Base-by-base conservation (phyloP, 2,113 vertebrate genomes). In the Petroica traversi region DNA sequence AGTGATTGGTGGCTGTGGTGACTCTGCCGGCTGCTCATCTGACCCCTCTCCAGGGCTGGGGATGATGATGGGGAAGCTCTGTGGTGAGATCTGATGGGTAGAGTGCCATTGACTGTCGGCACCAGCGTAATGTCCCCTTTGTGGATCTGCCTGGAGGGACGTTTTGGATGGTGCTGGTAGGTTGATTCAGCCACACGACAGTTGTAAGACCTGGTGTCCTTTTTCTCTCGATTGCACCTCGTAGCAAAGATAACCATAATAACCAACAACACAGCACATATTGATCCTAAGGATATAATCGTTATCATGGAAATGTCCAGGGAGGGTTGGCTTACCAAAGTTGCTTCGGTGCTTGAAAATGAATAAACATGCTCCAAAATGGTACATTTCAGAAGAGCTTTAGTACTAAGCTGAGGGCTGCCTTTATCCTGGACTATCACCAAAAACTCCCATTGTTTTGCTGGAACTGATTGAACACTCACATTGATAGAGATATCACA, bases 41-140 rank as follows among this genome's bases (percentile, higher is more conserved):
- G 99, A 22, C 98, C 99, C 91, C 99, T 98, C 71, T 99, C 99
- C 59, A 99, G 98, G 40, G 98, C 98, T 0, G 99, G 99, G 8
- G 99, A 99, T 2, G 99, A 98, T 1, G 99, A 98, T 0, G 99
- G 99, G 7, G 98, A 98, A 12, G 99, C 98, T 78, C 98, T 98
- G 41, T 99, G 99, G 93, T 99, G 99, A 34, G 99, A 98, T 41
- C 99, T 98, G 62, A 99, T 98, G 57, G 99, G 99, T 26, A 99
- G 97, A 18, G 99, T 99, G 40, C 99, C 99, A 6, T 99, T 99
- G 13, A 99, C 94, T 0, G 99, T 99, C 0, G 99, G 99, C 79
- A 99, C 99, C 93, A 99, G 88, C 0, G 99, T 99, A 62, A 99
- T 99, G 96, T 99, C 99, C 7, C 99, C 99, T 95, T 99, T 99